phyloP scores from a whole-genome alignment of 2,888 invertebrate species.

The Tethea ocularis region DNA sequence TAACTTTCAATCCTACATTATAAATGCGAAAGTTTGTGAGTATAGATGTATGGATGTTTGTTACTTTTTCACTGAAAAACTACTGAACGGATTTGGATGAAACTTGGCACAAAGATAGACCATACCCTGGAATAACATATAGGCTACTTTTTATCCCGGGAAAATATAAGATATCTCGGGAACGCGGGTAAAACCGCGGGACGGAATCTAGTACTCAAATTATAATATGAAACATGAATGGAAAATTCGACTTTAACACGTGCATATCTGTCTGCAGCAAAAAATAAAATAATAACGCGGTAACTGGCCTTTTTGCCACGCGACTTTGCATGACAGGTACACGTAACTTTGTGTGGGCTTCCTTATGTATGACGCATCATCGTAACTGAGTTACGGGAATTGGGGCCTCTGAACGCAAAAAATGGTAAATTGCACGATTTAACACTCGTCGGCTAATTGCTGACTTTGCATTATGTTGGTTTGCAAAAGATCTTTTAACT shows the following conservation, averaged over 20 bases:
- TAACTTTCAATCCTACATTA: too few species aligned
- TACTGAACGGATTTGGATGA: too few species aligned
- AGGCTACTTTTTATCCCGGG: too few species aligned
- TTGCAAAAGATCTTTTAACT: background rate
- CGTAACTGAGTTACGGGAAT: background rate
- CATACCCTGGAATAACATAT: too few species aligned
- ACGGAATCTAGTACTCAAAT: too few species aligned
- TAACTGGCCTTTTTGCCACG: conserved; percentile 3
- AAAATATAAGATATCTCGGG: too few species aligned
- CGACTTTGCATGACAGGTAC: conserved; percentile 7
- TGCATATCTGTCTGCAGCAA: background rate
- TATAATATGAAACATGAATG: background rate
- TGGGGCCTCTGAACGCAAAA: background rate
- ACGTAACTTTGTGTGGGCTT: conserved; percentile 3
- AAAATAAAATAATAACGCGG: background rate
- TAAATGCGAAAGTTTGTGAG: too few species aligned
- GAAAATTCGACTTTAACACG: background rate
- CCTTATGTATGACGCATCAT: background rate
- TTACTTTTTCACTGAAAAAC: too few species aligned
- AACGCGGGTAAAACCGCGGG: too few species aligned
- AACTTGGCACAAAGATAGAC: too few species aligned
- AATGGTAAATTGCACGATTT: background rate
- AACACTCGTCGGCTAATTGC: background rate
- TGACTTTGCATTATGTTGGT: background rate
- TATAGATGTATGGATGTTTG: too few species aligned